Percentiles rank a stretch among this genome's conserved stretches.
Conservation (phyloP, 2,113 vertebrate genomes). For the Platysteira castanea region DNA sequence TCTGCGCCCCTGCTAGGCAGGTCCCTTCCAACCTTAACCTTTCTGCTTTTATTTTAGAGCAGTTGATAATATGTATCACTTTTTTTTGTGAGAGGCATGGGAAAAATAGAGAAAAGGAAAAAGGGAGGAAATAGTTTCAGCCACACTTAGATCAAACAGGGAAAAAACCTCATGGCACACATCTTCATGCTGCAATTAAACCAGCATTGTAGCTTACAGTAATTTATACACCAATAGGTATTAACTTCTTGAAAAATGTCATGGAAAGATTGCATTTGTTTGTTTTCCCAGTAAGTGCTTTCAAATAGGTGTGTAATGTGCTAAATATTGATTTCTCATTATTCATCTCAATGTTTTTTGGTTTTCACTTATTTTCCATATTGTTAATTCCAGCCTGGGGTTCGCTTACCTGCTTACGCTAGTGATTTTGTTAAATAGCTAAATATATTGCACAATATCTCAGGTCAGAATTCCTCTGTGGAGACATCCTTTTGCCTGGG, state of each 20-base stretch:
- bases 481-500: not conserved
- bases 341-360: not conserved
- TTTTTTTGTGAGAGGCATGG: not conserved
- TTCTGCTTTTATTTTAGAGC: not conserved
- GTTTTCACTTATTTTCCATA: not conserved
- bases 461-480: not conserved
- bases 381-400: not conserved
- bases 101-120: not conserved
- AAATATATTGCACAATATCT: not conserved
- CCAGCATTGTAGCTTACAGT: not conserved
- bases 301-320: not conserved
- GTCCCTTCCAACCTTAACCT: not conserved
- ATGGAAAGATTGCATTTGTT: not conserved
- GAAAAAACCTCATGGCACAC: not conserved
- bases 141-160: not conserved
- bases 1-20: not conserved
- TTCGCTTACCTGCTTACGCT: not conserved
- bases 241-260: not conserved
- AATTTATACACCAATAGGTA: not conserved
- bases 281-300: not conserved
- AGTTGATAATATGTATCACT: not conserved
- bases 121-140: not conserved
- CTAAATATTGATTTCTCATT: not conserved
- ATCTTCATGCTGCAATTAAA: not conserved
- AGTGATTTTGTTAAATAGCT: not conserved